A percentile compares a stretch with the other conserved stretches of the same genome.
phyloP scores from a whole-genome alignment of 2,888 invertebrate genomes.

The Ectemnius cavifrons region DNA sequence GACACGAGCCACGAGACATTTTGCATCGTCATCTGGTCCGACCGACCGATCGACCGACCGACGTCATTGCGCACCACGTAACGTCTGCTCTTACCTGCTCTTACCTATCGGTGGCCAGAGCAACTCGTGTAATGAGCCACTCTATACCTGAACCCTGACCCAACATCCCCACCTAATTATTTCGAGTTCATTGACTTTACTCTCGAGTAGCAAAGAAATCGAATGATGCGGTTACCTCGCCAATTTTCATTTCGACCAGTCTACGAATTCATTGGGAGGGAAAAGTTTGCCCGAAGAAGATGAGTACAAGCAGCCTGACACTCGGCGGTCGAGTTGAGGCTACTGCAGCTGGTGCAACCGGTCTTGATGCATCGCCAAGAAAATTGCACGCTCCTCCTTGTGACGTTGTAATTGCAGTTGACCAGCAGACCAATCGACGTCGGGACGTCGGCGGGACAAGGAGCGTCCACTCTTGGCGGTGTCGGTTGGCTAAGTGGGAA shows the following conservation, averaged over 20 bases:
- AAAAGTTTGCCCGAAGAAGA: no score
- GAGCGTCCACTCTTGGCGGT: slow-evolving; percentile 9
- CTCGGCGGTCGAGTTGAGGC: slow-evolving; percentile 38
- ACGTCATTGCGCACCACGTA: slow-evolving; percentile 51
- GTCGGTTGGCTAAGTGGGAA: slow-evolving; percentile 3
- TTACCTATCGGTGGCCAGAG: not conserved
- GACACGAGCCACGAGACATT: slow-evolving; percentile 67
- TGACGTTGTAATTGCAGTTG: slow-evolving; percentile 62
- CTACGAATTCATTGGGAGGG: no score
- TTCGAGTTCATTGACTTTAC: no score
- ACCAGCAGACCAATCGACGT: slow-evolving; percentile 60
- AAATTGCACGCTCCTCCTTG: slow-evolving; percentile 55
- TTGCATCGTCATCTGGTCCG: slow-evolving; percentile 70
- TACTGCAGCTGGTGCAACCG: slow-evolving; percentile 46
- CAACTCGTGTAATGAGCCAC: no score
- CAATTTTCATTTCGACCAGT: no score
- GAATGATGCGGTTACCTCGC: no score
- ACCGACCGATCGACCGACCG: slow-evolving; percentile 43
- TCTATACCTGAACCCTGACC: no score
- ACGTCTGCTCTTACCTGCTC: slow-evolving; percentile 15
- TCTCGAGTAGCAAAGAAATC: not conserved
- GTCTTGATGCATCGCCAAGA: slow-evolving; percentile 55
- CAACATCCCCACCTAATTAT: no score
- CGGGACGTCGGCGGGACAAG: slow-evolving; percentile 37
- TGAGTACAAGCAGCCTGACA: no score